phyloP scores from a whole-genome alignment of 2,797 vertebrate genomes.

The Apodemus agrarius region DNA sequence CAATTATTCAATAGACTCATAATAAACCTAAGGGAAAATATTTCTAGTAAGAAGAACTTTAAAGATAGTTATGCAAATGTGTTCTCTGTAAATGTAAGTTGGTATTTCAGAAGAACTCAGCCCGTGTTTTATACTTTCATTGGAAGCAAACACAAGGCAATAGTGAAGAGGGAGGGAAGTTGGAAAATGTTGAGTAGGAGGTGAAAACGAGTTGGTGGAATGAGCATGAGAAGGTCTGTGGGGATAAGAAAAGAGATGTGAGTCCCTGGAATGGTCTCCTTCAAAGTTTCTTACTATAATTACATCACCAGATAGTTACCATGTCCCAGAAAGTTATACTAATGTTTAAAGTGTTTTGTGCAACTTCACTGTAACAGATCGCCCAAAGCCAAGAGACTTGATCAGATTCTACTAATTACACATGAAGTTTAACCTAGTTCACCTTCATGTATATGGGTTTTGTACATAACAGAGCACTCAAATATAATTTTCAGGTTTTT shows the following conservation, averaged over 20 bases:
- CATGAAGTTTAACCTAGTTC: not conserved
- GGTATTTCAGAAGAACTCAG: constrained; percentile 18
- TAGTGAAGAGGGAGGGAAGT: constrained; percentile 35
- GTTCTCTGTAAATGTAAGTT: not conserved
- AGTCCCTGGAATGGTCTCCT: not conserved
- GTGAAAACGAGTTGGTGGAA: not conserved
- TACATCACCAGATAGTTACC: not conserved
- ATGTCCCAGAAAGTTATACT: constrained; percentile 22
- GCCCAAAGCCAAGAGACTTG: not conserved
- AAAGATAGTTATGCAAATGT: not conserved
- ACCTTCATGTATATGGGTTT: not conserved
- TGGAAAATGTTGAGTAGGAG: constrained; percentile 37
- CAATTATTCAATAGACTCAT: not conserved
- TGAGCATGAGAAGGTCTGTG: not conserved
- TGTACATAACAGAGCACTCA: not conserved
- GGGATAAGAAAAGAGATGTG: not conserved
- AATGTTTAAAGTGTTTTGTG: constrained; percentile 36
- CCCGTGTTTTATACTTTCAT: not conserved
- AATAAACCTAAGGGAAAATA: not conserved
- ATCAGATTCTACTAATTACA: not conserved
- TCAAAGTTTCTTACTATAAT: not conserved
- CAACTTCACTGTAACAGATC: constrained; percentile 4
- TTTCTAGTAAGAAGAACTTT: not conserved
- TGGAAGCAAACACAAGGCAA: not conserved
- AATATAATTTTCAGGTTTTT: not conserved